A percentile compares a stretch with the other conserved stretches of the same genome.
phyloP scores from a whole-genome alignment of 2,888 invertebrate species.

The Steinernema carpocapsae region DNA sequence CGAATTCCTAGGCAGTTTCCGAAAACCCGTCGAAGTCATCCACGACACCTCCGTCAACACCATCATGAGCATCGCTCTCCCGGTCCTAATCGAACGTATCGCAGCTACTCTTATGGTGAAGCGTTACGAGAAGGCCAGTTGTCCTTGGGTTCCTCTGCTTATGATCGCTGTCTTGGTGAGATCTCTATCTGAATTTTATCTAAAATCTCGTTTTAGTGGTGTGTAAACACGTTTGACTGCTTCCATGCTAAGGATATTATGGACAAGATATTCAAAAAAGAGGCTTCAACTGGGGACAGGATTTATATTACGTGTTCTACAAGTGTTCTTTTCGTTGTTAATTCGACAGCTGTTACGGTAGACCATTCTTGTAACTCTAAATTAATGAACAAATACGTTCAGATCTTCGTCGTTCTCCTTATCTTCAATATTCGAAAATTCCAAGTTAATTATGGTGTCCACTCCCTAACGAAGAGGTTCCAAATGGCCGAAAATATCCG shows the following conservation, averaged over 20 bases:
- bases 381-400: no score
- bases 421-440: no score
- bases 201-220: background rate
- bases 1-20: background rate
- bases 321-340: background rate
- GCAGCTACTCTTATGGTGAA: background rate
- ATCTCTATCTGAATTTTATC: background rate
- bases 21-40: background rate
- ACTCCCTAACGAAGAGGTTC: no score
- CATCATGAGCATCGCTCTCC: constrained; percentile 10
- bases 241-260: background rate
- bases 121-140: constrained; percentile 1
- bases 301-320: background rate
- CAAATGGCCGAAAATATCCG: no score
- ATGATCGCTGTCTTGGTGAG: background rate
- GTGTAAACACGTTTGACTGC: background rate
- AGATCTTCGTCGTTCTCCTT: no score
- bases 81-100: background rate
- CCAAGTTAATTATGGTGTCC: no score
- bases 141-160: background rate
- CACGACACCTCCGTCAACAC: constrained; percentile 1
- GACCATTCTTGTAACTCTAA: no score
- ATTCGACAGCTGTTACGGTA: background rate
- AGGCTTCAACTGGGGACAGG: background rate
- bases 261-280: background rate